Evolutionary conservation across 2,113 vertebrate genomes (phyloP).

Genomic region (human (Homo sapiens)): DNA sequence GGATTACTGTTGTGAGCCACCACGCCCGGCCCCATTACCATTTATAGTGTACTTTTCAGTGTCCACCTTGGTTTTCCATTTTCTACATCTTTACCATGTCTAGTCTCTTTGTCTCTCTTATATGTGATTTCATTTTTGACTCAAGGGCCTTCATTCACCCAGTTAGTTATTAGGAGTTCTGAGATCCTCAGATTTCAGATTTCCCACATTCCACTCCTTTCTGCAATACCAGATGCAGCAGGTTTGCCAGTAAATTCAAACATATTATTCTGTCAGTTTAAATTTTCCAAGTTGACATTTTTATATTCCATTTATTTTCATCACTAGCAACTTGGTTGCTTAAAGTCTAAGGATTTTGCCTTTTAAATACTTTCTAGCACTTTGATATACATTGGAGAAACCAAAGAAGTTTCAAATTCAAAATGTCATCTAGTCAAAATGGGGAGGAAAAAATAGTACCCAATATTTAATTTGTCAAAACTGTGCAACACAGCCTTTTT

Average conservation of each 20-base stretch:
- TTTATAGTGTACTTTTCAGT: background rate
- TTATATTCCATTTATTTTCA: conserved; percentile 51
- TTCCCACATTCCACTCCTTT: background rate
- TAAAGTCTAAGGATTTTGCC: conserved; percentile 3
- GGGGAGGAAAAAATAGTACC: background rate
- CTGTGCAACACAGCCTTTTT: background rate
- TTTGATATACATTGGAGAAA: background rate
- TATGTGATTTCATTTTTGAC: background rate
- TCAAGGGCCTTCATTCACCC: background rate
- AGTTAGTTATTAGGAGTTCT: background rate
- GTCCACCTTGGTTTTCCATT: background rate
- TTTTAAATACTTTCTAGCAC: conserved; percentile 40
- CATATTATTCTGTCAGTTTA: conserved; percentile 11
- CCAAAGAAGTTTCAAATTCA: conserved; percentile 48
- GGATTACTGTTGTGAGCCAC: no score
- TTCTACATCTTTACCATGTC: background rate
- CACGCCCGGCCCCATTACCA: background rate
- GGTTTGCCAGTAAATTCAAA: background rate
- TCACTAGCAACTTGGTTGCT: background rate
- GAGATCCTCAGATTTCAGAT: conserved; percentile 7
- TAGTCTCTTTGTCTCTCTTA: background rate
- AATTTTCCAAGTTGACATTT: conserved; percentile 20
- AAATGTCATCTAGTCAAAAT: conserved; percentile 47
- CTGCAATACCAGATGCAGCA: background rate
- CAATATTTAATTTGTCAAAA: conserved; percentile 52